These are phyloP conservation scores for Stichodactyla mertensii DNA, from an alignment of 64 coral and sea anemone species.

Conservation along the genomic window DNA sequence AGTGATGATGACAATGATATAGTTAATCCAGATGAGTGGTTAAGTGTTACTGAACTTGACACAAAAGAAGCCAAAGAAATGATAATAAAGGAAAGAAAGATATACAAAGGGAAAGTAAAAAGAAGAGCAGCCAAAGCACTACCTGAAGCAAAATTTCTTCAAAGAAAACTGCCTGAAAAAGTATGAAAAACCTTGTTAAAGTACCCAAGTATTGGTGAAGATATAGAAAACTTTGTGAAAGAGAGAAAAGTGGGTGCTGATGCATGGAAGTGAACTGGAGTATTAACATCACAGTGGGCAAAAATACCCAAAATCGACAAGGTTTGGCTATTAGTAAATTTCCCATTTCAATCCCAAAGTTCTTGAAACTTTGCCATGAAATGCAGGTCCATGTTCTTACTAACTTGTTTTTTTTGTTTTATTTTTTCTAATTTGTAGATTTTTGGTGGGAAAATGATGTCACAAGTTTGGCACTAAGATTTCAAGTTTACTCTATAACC, in stretches of 20 bases:
- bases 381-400: no score
- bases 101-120: slow-evolving; percentile 13
- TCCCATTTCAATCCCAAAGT: no score
- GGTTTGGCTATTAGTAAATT: no score
- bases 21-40: slow-evolving; percentile 39
- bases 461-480: no score
- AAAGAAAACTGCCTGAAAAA: slow-evolving; percentile 14
- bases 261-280: slow-evolving; percentile 41
- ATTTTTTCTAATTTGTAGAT: no score
- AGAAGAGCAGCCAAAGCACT: slow-evolving; percentile 16
- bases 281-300: no score
- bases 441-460: no score
- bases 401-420: no score
- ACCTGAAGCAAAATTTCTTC: slow-evolving; percentile 21
- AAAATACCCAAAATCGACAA: no score
- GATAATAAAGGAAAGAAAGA: slow-evolving; percentile 46
- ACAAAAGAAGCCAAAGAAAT: slow-evolving; percentile 51
- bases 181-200: slow-evolving; percentile 10
- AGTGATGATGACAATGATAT: slow-evolving; percentile 41
- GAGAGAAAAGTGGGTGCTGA: slow-evolving; percentile 25
- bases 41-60: slow-evolving; percentile 32
- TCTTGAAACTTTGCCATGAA: no score
- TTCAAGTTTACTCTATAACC: no score
- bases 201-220: slow-evolving; percentile 44
- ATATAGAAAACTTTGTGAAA: slow-evolving; percentile 56